Evolutionary conservation across 1,140 invertebrate genomes (phyloP).

Genomic region (Antheraea mylitta): DNA sequence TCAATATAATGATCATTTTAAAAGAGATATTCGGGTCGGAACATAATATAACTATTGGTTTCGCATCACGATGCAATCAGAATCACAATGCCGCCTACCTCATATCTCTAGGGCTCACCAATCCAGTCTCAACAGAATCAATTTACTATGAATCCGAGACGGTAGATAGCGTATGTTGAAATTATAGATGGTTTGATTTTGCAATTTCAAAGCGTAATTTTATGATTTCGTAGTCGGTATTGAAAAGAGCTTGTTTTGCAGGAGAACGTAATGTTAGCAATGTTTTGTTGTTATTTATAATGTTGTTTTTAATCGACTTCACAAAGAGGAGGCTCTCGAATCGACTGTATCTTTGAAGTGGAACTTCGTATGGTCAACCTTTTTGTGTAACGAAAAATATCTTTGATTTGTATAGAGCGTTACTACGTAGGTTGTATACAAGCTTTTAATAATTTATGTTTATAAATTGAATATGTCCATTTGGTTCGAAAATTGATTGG

Average conservation of each 20-base stretch:
- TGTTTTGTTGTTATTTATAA: too few species aligned
- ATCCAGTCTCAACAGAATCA: conserved; percentile 13
- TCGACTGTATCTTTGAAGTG: too few species aligned
- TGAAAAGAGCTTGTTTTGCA: neutral
- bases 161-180: neutral
- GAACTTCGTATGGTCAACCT: too few species aligned
- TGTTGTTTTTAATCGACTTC: too few species aligned
- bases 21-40: neutral
- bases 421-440: too few species aligned
- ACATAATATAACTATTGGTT: neutral
- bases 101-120: conserved; percentile 1
- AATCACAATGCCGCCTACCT: neutral
- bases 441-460: too few species aligned
- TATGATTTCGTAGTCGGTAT: neutral
- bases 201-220: neutral
- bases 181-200: neutral
- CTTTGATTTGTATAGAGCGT: too few species aligned
- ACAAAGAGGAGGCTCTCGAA: too few species aligned
- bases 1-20: neutral
- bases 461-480: too few species aligned
- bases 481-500: too few species aligned
- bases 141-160: conserved; percentile 26
- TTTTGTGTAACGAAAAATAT: too few species aligned
- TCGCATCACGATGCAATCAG: neutral
- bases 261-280: neutral